These are phyloP conservation scores for Tenrec ecaudatus DNA, from an alignment of 2,113 vertebrate species.

Conservation along the genomic window DNA sequence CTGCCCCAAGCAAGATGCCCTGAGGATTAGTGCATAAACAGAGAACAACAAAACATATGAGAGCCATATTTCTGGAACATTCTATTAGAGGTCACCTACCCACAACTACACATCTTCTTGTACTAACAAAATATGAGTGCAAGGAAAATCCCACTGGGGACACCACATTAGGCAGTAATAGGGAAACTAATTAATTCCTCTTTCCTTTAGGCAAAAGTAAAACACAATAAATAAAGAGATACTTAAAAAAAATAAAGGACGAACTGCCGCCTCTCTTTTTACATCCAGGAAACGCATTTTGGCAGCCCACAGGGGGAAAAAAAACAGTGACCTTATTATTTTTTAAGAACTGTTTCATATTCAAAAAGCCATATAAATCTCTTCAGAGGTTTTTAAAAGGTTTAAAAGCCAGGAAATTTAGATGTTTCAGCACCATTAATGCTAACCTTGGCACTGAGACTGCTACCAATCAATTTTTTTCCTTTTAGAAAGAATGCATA, in stretches of 20 bases:
- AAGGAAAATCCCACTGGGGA: not conserved
- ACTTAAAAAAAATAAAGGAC: not conserved
- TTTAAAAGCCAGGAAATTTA: conserved; percentile 77
- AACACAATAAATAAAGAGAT: conserved; percentile 31
- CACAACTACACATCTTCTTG: not conserved
- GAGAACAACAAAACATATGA: not conserved
- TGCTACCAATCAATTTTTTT: conserved; percentile 77
- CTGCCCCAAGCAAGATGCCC: not conserved
- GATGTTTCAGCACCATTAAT: conserved; percentile 79
- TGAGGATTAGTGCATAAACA: not conserved
- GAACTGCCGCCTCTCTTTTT: not conserved
- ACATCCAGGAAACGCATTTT: conserved; percentile 55
- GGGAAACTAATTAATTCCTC: conserved; percentile 11
- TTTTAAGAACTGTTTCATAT: conserved; percentile 73
- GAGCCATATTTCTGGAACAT: not conserved
- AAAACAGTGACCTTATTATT: conserved; percentile 60
- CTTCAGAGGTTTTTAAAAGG: conserved; percentile 65
- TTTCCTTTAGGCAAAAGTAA: conserved; percentile 47
- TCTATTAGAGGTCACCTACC: not conserved
- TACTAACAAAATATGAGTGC: conserved; percentile 15
- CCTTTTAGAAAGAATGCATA: conserved; percentile 72
- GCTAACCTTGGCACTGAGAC: conserved; percentile 77
- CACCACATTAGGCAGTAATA: not conserved
- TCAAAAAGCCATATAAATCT: conserved; percentile 73
- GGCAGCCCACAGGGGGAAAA: not conserved